Base-by-base conservation (phyloP, 2,888 invertebrate genomes). In the Sminthurides aquaticus region DNA sequence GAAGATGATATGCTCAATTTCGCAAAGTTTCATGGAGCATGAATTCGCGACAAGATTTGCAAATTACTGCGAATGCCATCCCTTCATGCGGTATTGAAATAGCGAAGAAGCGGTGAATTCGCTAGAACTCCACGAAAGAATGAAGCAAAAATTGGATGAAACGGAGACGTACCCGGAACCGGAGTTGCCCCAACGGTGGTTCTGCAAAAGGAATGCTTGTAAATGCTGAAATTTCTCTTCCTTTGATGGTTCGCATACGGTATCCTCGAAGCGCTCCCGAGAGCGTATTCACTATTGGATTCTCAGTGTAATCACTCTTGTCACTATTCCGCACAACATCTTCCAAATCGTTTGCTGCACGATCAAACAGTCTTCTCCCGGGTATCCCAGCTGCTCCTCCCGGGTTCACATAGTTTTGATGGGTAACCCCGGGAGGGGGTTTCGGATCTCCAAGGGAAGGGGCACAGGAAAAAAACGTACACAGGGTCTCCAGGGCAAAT, bases 191-290 rank as follows among this genome's bases (percentile, higher is more conserved):
- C 22, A 62, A 1, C 1, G 69, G 66, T 0, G 71, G 68, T 27
- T 67, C 65, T 0, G 68, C 61, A 24, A 55, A 67, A 5, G 64
- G 65, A 20, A 62, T 68, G 15, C 68, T 66, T 55, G 67, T 68
- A 48, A 69, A 71, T 25, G 70, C 67, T 20, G 64, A 65, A 56
- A 71, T 67, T 43, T 68, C 60, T 43, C 71, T 58, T 1, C 69
- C 69, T 48, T 67, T 66, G 8, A 64, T 52, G 48, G 69, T 69
- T 22, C 57, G 67, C 70, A 70, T 70, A 26, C 66, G 57, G 54
- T 66, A 70, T 2, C 72, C 73, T 28, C 69, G 64, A 2, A 73
- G 24, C 28, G 58, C 65, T 25, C 73, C 73, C 1, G 49, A 60
- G n/a, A 58, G 60, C 2, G 73, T 71, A 20, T 63, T 65, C 1